These are phyloP conservation scores for Passer domesticus DNA, from an alignment of 2,113 vertebrate genomes.

Conservation along the genomic window DNA sequence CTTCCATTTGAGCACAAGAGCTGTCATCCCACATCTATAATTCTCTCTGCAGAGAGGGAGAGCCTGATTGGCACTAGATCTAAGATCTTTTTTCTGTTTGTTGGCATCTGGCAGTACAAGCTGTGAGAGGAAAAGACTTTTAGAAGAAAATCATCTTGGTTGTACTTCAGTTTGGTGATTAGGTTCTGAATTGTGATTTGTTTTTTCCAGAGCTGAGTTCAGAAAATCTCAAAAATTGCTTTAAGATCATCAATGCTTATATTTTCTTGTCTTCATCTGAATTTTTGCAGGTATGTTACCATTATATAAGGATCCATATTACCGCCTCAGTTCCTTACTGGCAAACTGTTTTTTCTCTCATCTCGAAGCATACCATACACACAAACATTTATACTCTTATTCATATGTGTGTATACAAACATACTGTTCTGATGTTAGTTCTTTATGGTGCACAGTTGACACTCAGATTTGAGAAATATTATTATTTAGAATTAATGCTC, in stretches of 20 bases:
- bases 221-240: conserved; percentile 93
- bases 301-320: not conserved
- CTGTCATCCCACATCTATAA: not conserved
- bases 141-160: not conserved
- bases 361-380: not conserved
- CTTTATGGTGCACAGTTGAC: not conserved
- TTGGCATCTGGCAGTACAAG: not conserved
- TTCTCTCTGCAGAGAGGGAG: not conserved
- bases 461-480: not conserved
- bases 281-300: conserved; percentile 89
- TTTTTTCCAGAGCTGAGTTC: conserved; percentile 88
- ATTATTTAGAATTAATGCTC: not conserved
- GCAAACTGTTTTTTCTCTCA: not conserved
- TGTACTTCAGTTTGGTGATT: not conserved
- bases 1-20: not conserved
- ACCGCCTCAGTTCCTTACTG: not conserved
- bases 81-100: not conserved
- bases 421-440: not conserved
- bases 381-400: not conserved
- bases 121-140: not conserved
- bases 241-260: conserved; percentile 96
- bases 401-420: not conserved
- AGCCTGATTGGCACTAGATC: not conserved
- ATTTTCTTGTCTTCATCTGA: conserved; percentile 89
- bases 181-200: not conserved